Evolutionary conservation across 1,140 invertebrate genomes (phyloP), one percentile per base, ranked within the genome.

Genomic region (Caenorhabditis briggsae): DNA sequence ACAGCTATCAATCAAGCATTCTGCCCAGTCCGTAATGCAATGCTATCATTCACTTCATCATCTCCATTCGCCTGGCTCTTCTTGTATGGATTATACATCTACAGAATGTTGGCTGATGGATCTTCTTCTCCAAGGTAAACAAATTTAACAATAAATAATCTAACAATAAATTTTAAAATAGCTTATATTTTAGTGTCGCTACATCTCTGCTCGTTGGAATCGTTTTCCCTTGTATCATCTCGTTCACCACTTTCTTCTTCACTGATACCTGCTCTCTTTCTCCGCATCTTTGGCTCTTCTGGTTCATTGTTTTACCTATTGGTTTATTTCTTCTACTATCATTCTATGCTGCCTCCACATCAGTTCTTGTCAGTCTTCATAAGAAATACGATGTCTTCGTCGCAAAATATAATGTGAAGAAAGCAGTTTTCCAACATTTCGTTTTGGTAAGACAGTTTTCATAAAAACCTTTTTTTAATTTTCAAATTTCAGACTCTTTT

Each of bases 301-400:
- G 85, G 84, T 70, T 88, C 43, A 58, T 89, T 43, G 50, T 88
- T 48, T 56, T 83, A 58, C 88, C 86, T 0, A 88, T 89, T 43
- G 78, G 55, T 7, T 58, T 87, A 7, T 87, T 89, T 82, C 59
- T 86, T 20, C 16, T 89, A 18, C 41, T 89, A 23, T 86, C 87
- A 18, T 89, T 89, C 84, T 89, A 89, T 64, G 84, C 88, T 11
- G 82, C 84, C n/a, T 84, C 85, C 55, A 89, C 88, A 2, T 89
- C 84, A 16, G 46, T 89, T 46, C 82, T 89, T 61, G 83, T 89
- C n/a, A 82, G 88, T 25, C 43, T 89, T 12, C 41, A 87, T 20
- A 87, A 87, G 65, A 85, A 87, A 74, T 87, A 87, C 61, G 82
- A 87, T 23, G 25, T 85, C 14, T 70, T 78, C 16, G 86, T 85